These are phyloP conservation scores for Lasioglossum malachurum DNA, from an alignment of 2,888 invertebrate genomes.

Conservation along the genomic window DNA sequence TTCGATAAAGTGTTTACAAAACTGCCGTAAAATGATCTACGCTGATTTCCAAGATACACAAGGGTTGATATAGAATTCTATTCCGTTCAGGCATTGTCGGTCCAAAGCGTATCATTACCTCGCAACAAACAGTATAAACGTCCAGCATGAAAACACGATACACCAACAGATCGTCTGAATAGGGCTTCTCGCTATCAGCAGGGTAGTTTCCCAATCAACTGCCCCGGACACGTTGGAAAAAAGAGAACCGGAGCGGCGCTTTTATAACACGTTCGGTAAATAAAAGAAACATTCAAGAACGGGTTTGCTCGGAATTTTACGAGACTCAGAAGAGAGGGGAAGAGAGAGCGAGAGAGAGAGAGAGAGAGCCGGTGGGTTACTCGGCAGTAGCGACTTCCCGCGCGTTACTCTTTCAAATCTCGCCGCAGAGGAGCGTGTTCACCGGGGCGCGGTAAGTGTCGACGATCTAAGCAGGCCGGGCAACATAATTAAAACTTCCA, in stretches of 20 bases:
- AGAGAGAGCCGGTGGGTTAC: neutral
- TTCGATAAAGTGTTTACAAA: neutral
- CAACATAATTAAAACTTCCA: constrained; percentile 71
- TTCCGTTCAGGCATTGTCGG: neutral
- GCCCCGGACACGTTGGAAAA: neutral
- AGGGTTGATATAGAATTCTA: neutral
- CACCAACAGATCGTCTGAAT: constrained; percentile 11
- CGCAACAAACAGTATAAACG: neutral
- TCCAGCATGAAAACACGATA: neutral
- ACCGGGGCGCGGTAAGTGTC: constrained; percentile 28
- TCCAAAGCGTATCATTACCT: neutral
- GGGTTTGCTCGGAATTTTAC: neutral
- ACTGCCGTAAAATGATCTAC: neutral
- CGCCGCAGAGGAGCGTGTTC: neutral
- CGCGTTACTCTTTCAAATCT: constrained; percentile 2
- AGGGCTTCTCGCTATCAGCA: neutral
- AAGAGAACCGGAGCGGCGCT: neutral
- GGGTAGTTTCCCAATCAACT: neutral
- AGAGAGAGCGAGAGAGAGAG: neutral
- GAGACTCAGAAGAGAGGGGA: neutral
- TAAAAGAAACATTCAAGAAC: constrained; percentile 6
- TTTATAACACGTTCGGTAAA: constrained; percentile 2
- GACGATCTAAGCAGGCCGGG: constrained; percentile 56
- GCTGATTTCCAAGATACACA: neutral
- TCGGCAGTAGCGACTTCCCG: neutral